Evolutionary conservation across 2,888 invertebrate species (phyloP), one percentile per base, ranked within the genome.

Genomic region (Boloria selene): DNA sequence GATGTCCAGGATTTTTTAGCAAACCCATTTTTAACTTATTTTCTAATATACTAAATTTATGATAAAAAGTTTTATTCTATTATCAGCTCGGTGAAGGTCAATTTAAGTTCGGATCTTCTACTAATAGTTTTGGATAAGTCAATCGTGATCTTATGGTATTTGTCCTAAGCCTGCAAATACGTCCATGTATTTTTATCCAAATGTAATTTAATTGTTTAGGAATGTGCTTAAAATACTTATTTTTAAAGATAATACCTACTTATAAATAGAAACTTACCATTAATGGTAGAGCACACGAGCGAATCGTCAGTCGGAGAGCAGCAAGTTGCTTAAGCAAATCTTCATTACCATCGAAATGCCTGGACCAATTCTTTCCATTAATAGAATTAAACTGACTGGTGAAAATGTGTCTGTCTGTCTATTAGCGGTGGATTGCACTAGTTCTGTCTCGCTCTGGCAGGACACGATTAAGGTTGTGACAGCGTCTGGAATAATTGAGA

Each of bases 361-460:
- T 64, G 64, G 55, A 62, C 54, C 67, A 71, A 59, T 70, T 64
- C 53, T 73, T 76, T 75, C 77, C 77, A 78, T 78, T 70, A 75
- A 77, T 71, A 51, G 56, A 47, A 56, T 54, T 64, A 67, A 18
- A 59, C 54, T 58, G 55, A 38, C 61, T 68, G 65, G 67, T 47
- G 55, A 64, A 64, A 53, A 17, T 64, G 55, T 56, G 59, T 49
- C 44, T 16, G 61, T 72, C 68, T 61, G 54, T 73, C 68, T 51
- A 31, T 26, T 47, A 17, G 16, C 44, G 38, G 51, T 61, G 52
- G 69, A 61, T 49, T n/a, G 56, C 50, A 58, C 69, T 71, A 53
- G 64, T 64, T 70, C 58, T 63, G 61, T 72, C 72, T 67, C 70
- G 65, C 66, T 73, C 72, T 68, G 49, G 50, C 65, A 52, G 61